These are phyloP conservation scores for Sebastes nivosus DNA, from an alignment of 2,797 vertebrate genomes.

Conservation along the genomic window DNA sequence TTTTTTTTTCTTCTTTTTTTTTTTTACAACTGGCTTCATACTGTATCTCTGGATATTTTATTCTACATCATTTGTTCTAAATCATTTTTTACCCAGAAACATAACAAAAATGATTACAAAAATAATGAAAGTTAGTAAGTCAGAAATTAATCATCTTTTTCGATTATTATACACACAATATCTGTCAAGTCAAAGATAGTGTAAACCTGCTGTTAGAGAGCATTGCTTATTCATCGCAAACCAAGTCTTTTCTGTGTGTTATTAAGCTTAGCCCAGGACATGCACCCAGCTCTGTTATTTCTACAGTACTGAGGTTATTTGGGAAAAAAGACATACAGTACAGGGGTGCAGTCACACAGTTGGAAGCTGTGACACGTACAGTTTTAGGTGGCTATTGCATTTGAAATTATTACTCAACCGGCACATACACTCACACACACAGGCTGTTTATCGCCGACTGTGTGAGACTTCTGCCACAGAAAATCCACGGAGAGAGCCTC, in stretches of 20 bases:
- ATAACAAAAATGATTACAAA: constrained; percentile 60
- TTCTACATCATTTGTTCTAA: constrained; percentile 53
- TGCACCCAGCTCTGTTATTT: constrained; percentile 45
- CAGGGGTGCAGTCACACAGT: constrained; percentile 20
- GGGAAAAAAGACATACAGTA: constrained; percentile 5
- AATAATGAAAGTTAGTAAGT: constrained; percentile 74
- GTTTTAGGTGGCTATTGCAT: constrained; percentile 34
- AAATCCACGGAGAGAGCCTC: constrained; percentile 9
- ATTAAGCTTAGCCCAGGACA: constrained; percentile 26
- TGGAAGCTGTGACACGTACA: constrained; percentile 22
- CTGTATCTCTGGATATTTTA: constrained; percentile 48
- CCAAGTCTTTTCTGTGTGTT: constrained; percentile 39
- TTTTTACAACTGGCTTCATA: constrained; percentile 55
- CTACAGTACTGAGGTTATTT: constrained; percentile 39
- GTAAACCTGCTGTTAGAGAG: constrained; percentile 70
- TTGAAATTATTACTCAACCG: constrained; percentile 25
- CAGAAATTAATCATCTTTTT: constrained; percentile 55
- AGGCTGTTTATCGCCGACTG: background rate
- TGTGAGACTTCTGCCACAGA: background rate
- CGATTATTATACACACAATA: constrained; percentile 64
- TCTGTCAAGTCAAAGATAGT: constrained; percentile 62
- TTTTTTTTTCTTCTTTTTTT: constrained; percentile 1
- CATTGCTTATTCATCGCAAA: constrained; percentile 52
- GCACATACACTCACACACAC: background rate
- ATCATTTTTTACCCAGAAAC: constrained; percentile 56